A percentile compares a stretch with the other conserved stretches of the same genome.
Conservation (phyloP, 2,797 vertebrate species). For the Cyprinella venusta region DNA sequence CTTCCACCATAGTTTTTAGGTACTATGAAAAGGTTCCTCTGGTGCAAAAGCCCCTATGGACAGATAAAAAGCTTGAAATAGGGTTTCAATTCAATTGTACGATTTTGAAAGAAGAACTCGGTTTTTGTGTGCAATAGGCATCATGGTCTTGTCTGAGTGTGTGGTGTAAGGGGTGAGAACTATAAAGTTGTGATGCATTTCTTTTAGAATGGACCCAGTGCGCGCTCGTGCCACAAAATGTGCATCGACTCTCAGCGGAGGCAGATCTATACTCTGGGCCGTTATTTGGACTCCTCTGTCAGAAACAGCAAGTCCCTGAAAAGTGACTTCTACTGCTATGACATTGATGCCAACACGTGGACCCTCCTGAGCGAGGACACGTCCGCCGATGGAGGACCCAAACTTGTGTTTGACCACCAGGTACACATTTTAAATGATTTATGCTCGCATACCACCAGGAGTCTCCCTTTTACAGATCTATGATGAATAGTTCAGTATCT, state of each 20-base stretch:
- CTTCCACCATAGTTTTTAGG: background rate
- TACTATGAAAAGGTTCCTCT: background rate
- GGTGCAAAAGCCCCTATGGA: background rate
- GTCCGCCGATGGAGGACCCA: conserved; percentile 92
- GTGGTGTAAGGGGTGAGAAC: background rate
- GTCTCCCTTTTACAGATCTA: conserved; percentile 5
- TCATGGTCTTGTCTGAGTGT: background rate
- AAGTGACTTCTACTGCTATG: conserved; percentile 97
- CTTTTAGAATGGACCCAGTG: conserved; percentile 91
- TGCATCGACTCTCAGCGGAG: conserved; percentile 97
- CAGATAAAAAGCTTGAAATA: background rate
- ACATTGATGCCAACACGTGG: conserved; percentile 96
- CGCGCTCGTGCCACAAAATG: conserved; percentile 99
- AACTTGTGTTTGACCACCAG: conserved; percentile 99
- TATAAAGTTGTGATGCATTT: background rate
- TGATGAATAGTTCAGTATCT: background rate
- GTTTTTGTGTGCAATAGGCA: background rate
- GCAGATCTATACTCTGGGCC: conserved; percentile 96
- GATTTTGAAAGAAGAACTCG: fast-evolving
- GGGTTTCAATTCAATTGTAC: background rate
- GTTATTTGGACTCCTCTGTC: conserved; percentile 97
- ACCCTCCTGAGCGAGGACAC: conserved; percentile 97
- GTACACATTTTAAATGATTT: conserved; percentile 66
- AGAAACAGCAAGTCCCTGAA: conserved; percentile 98
- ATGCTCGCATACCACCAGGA: background rate